These are phyloP conservation scores for Trichomycterus rosablanca DNA, from an alignment of 2,113 vertebrate species.

Conservation along the genomic window DNA sequence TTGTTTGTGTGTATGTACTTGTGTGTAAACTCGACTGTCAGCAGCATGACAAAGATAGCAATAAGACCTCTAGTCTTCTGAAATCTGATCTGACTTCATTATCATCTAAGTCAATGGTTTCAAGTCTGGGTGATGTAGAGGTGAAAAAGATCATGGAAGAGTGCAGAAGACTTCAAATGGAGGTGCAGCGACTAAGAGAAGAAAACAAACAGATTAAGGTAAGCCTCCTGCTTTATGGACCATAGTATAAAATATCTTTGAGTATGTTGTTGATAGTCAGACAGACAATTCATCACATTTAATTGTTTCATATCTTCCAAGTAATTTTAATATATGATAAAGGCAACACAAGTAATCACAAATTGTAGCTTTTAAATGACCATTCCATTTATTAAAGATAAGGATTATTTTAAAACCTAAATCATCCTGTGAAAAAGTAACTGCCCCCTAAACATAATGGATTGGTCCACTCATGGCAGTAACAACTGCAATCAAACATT, in stretches of 20 bases:
- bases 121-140: conserved; percentile 85
- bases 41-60: conserved; percentile 93
- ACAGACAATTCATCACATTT: too few relatives aligned
- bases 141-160: conserved; percentile 96
- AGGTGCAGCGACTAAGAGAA: conserved; percentile 94
- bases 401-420: too few relatives aligned
- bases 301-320: too few relatives aligned
- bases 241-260: too few relatives aligned
- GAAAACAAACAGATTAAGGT: conserved; percentile 97
- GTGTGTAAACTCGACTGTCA: conserved; percentile 8
- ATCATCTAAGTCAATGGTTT: conserved; percentile 81
- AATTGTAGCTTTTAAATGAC: not conserved
- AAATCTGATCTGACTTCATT: conserved; percentile 85
- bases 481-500: too few relatives aligned
- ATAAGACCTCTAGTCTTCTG: conserved; percentile 86
- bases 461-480: too few relatives aligned
- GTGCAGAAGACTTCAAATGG: conserved; percentile 89
- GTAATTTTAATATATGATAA: not conserved
- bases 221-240: conserved; percentile 35
- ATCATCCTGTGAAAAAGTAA: too few relatives aligned
- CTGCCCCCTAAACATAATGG: too few relatives aligned
- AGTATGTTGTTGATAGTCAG: too few relatives aligned
- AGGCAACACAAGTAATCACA: not conserved
- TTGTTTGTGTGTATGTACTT: conserved; percentile 14
- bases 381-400: not conserved